phyloP scores from a whole-genome alignment of 2,797 vertebrate genomes.

The Lacerta viridis region DNA sequence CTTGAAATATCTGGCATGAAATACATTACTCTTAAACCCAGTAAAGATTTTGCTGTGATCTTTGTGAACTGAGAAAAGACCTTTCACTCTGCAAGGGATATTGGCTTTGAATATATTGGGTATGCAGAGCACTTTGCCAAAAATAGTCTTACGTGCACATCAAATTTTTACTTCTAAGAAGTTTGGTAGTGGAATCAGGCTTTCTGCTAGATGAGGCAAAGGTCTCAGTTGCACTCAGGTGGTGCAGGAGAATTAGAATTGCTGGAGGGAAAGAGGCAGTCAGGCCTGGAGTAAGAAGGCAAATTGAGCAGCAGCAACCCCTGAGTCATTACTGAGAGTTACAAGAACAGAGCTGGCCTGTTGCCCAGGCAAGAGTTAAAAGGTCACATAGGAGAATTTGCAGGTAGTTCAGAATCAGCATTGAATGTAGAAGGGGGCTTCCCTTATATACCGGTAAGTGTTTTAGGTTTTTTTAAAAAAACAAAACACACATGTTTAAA shows the following conservation, averaged over 20 bases:
- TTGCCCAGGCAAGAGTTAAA: neutral
- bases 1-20: neutral
- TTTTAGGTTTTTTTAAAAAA: too few species aligned
- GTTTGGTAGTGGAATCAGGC: neutral
- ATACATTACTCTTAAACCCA: neutral
- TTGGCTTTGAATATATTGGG: neutral
- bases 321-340: too few species aligned
- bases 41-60: neutral
- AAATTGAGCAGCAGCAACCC: neutral
- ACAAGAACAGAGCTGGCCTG: neutral
- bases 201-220: neutral
- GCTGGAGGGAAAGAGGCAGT: neutral
- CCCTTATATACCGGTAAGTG: neutral
- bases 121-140: neutral
- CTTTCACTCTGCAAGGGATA: neutral
- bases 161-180: neutral
- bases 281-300: neutral
- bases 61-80: neutral
- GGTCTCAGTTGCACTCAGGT: neutral
- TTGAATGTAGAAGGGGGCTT: too few species aligned
- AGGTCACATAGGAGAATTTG: neutral
- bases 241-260: neutral
- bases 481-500: neutral
- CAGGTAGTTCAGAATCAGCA: neutral
- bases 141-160: neutral